Conservation (phyloP, 2,113 vertebrate genomes). For the Mungos mungo region DNA sequence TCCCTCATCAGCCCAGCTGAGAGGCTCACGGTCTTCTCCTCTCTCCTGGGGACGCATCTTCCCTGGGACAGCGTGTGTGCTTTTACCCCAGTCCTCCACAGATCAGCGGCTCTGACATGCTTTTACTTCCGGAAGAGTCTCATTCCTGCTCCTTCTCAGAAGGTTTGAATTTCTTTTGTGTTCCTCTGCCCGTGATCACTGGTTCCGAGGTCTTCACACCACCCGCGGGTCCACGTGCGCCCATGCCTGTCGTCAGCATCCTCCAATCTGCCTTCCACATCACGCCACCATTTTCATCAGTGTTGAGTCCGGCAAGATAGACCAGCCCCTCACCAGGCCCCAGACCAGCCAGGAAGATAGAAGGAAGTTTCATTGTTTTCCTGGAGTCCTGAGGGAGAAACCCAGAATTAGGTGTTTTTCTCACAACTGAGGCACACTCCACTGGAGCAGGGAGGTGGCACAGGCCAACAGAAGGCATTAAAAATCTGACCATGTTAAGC, state of each 20-base stretch:
- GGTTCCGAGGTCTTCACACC: neutral
- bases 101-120: neutral
- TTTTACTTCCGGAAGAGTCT: neutral
- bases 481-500: neutral
- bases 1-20: neutral
- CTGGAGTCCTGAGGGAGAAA: neutral
- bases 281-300: neutral
- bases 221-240: too few species aligned
- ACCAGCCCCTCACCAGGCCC: neutral
- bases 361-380: neutral
- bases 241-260: neutral
- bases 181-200: neutral
- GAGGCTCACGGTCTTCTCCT: neutral
- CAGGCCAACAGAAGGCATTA: too few species aligned
- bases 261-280: neutral
- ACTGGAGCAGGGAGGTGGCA: neutral
- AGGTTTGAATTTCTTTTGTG: neutral
- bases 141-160: neutral
- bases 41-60: neutral
- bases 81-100: neutral
- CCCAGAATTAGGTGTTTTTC: neutral
- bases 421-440: neutral
- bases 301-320: neutral
- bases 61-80: too few species aligned
- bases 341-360: neutral